Evolutionary conservation across 2,113 vertebrate genomes (phyloP).

Genomic region (Gallinago jamesoni): DNA sequence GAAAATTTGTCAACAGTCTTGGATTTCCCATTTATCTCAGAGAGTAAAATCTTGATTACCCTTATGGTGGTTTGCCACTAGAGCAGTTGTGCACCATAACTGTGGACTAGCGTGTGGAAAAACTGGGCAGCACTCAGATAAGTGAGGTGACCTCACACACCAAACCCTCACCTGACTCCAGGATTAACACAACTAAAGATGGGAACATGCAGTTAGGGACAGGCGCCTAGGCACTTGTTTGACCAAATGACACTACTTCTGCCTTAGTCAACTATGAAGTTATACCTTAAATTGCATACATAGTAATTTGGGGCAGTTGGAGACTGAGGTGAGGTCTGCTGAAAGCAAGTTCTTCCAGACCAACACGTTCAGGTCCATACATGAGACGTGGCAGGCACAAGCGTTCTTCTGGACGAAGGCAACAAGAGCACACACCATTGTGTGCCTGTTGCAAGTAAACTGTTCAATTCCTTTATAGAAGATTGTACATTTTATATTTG

Average conservation of each 20-base stretch:
- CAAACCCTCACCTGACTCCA: background rate
- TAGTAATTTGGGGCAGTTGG: background rate
- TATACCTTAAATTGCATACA: background rate
- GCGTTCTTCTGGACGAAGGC: background rate
- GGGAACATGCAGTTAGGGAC: background rate
- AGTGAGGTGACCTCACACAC: background rate
- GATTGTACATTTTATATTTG: background rate
- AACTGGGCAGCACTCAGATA: background rate
- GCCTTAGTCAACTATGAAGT: rapidly evolving
- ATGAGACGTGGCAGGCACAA: background rate
- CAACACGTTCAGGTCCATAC: rapidly evolving
- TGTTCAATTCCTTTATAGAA: background rate
- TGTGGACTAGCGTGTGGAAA: background rate
- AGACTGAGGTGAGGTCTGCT: background rate
- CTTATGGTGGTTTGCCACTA: background rate
- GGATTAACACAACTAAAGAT: background rate
- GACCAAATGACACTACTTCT: background rate
- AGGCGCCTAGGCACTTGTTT: background rate
- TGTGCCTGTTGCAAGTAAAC: background rate
- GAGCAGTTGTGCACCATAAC: background rate
- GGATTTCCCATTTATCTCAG: background rate
- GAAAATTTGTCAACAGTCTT: background rate
- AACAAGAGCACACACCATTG: background rate
- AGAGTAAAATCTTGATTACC: background rate
- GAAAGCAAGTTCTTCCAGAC: background rate